Evolutionary conservation across 2,113 vertebrate genomes (phyloP), one percentile per base, ranked within the genome.

Genomic region (Aythya baeri): DNA sequence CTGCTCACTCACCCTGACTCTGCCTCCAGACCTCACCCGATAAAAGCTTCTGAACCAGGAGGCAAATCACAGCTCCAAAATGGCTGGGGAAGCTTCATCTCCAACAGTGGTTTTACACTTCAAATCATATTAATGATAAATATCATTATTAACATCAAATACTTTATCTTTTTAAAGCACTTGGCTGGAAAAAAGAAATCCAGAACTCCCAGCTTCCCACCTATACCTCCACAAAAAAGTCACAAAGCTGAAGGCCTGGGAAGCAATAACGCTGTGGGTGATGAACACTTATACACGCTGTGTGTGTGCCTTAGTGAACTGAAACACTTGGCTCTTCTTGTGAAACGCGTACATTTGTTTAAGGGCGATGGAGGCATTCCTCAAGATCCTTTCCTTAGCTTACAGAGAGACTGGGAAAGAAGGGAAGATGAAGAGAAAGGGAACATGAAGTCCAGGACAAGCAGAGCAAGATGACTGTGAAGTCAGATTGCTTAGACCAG

Each of bases 281-380:
- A 36, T 36, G 25, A 43, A 29, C 54, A 31, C 16, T 25, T 52
- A 13, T 9, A 31, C 54, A 9, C 9, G 54, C 27, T 31, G 10
- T 17, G 27, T 6, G 8, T 29, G 29, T 17, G 25, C 54, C 54
- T 31, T 6, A 13, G 38, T 55, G 63, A 17, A 49, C 26, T 7
- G 14, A n/a, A 66, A 26, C 13, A 7, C 31, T 14, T 9, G 5
- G 58, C 22, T 7, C 29, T 7, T 5, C 31, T 3, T 43, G 80
- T 21, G 34, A 15, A 3, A 52, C 13, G 6, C 0, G 2, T 6
- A 6, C 2, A 3, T n/a, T 32, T 50, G 36, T 31, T 36, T 26
- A 21, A 23, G 16, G 3, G 25, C 3, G 20, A 34, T 15, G 15
- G 14, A 5, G 52, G 21, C 18, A 44, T 34, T 76, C 79, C 50